Conservation (phyloP, 2,888 invertebrate species). For the Leptopilina myrica region DNA sequence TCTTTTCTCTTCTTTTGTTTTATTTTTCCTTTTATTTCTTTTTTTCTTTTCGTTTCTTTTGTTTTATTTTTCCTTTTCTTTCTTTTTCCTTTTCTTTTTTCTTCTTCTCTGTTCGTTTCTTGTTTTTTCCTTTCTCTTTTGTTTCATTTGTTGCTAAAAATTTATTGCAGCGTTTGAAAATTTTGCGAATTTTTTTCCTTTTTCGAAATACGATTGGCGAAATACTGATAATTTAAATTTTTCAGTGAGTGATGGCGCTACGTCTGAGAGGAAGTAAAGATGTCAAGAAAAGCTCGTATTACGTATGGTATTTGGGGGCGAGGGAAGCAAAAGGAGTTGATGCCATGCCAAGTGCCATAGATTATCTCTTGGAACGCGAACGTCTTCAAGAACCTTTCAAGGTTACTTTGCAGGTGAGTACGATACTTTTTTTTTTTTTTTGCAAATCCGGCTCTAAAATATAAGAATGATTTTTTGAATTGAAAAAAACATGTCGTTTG, state of each 20-base stretch:
- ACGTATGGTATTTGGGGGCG: conserved; percentile 96
- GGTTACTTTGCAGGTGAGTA: conserved; percentile 88
- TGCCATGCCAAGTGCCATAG: conserved; percentile 90
- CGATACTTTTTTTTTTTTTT: conserved; percentile 41
- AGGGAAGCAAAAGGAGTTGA: conserved; percentile 95
- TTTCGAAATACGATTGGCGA: too few relatives aligned
- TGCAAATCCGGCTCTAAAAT: conserved; percentile 17
- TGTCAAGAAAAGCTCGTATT: conserved; percentile 93
- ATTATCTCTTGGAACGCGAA: conserved; percentile 90
- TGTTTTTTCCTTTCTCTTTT: too few relatives aligned
- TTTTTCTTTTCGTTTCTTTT: too few relatives aligned
- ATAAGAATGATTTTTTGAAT: neutral
- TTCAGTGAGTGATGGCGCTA: conserved; percentile 83
- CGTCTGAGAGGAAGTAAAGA: conserved; percentile 85
- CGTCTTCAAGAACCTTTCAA: conserved; percentile 92
- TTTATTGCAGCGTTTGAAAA: too few relatives aligned
- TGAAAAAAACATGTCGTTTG: neutral
- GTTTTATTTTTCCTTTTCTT: too few relatives aligned
- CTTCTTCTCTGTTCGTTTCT: too few relatives aligned
- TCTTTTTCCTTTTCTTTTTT: too few relatives aligned
- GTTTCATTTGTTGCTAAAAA: too few relatives aligned
- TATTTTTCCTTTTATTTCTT: too few relatives aligned
- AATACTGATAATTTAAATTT: conserved; percentile 26
- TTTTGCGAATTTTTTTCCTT: too few relatives aligned
- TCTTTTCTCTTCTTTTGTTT: too few relatives aligned